A percentile compares a stretch with the other conserved stretches of the same genome.
phyloP scores from a whole-genome alignment of 2,888 invertebrate genomes.

The Ferrisia virgata region DNA sequence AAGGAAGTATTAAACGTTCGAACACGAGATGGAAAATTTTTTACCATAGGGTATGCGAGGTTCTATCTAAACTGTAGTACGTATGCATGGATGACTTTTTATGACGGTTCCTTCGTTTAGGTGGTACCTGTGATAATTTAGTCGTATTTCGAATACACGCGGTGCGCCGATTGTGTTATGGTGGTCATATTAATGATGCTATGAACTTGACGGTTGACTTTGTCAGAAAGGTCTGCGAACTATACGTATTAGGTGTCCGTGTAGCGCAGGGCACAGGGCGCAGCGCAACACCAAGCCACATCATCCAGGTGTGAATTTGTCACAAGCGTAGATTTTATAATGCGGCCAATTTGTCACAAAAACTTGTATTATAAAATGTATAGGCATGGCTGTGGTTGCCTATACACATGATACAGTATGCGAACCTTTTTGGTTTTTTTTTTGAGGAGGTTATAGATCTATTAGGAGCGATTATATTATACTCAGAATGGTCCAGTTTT shows the following conservation, averaged over 20 bases:
- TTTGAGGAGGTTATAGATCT: too few relatives aligned
- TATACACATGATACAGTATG: too few relatives aligned
- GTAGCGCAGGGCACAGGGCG: background rate
- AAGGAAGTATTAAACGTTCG: background rate
- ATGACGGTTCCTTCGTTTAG: background rate
- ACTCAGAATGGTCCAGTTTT: too few relatives aligned
- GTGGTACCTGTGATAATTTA: background rate
- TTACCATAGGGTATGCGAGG: background rate
- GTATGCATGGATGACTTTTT: background rate
- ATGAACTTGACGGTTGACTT: conserved; percentile 4
- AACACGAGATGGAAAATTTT: background rate
- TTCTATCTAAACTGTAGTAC: too few relatives aligned
- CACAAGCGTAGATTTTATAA: background rate
- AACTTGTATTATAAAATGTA: too few relatives aligned
- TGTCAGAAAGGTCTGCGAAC: conserved; percentile 9
- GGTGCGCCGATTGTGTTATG: background rate
- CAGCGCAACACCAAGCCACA: background rate
- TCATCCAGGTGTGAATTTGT: background rate
- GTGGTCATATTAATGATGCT: background rate
- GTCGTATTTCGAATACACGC: background rate
- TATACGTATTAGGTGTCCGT: too few relatives aligned
- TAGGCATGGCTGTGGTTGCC: too few relatives aligned
- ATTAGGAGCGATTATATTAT: too few relatives aligned
- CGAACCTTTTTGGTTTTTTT: too few relatives aligned
- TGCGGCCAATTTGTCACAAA: background rate